Conservation (phyloP, 2,797 vertebrate species). For the Syndactyla subalaris region DNA sequence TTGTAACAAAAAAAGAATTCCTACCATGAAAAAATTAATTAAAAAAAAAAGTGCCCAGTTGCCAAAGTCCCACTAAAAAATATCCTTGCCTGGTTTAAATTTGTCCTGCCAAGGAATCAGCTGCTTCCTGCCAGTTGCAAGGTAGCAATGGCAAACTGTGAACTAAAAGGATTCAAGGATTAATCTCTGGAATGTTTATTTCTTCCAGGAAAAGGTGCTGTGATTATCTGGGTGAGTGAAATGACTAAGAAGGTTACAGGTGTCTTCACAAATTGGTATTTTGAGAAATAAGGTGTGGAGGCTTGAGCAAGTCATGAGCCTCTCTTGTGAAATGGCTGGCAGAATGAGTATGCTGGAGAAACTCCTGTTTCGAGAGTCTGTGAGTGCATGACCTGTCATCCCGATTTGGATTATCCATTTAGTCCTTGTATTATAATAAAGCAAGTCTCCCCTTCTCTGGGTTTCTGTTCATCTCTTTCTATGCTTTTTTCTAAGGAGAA, state of each 20-base stretch:
- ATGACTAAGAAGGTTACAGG: neutral
- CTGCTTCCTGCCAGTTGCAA: neutral
- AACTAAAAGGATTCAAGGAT: neutral
- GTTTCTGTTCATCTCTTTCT: neutral
- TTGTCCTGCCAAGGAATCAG: neutral
- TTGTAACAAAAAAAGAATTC: neutral
- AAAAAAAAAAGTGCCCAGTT: neutral
- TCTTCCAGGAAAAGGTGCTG: neutral
- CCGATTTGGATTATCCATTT: slow-evolving; percentile 43
- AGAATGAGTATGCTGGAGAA: neutral
- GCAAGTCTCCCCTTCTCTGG: neutral
- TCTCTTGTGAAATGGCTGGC: slow-evolving; percentile 49
- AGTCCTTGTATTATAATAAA: slow-evolving; percentile 1
- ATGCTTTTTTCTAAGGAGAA: neutral
- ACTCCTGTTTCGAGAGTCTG: slow-evolving; percentile 6
- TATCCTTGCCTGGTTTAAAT: neutral
- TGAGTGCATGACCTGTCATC: slow-evolving; percentile 51
- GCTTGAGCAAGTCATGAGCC: neutral
- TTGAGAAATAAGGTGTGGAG: slow-evolving; percentile 27
- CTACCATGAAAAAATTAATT: neutral
- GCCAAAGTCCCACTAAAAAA: neutral
- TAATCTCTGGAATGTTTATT: neutral
- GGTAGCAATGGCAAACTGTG: neutral
- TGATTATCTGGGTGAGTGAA: neutral
- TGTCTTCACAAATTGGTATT: neutral